Evolutionary conservation across 2,888 invertebrate genomes (phyloP).

Genomic region (Aphodius granarius): DNA sequence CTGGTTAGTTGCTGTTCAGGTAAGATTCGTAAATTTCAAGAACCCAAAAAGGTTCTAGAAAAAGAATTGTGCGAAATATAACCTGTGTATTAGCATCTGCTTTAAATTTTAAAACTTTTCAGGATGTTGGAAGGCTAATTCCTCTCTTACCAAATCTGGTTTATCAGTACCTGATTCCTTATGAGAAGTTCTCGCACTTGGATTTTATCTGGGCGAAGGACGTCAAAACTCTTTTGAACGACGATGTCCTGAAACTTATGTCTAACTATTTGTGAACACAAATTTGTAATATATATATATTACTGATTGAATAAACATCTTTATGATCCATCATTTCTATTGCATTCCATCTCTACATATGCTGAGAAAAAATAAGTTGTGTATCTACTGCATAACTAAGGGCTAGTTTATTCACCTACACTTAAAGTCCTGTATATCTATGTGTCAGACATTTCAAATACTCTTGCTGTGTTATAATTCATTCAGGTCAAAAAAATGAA

Average conservation of each 20-base stretch:
- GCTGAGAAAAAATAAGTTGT: too few relatives aligned
- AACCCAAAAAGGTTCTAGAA: background rate
- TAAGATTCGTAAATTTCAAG: constrained; percentile 5
- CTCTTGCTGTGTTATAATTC: too few relatives aligned
- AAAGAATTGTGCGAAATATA: background rate
- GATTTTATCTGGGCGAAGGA: constrained; percentile 71
- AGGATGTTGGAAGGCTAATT: constrained; percentile 61
- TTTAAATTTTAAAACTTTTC: background rate
- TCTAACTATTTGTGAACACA: constrained; percentile 6
- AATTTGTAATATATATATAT: too few relatives aligned
- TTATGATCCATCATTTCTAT: too few relatives aligned
- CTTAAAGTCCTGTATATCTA: too few relatives aligned
- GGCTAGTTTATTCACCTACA: too few relatives aligned
- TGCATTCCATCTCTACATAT: too few relatives aligned
- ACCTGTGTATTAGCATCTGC: background rate
- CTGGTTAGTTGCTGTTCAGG: constrained; percentile 49
- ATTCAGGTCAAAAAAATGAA: too few relatives aligned
- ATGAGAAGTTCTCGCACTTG: constrained; percentile 64
- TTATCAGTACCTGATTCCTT: constrained; percentile 59
- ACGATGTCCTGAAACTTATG: constrained; percentile 8
- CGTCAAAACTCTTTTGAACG: constrained; percentile 41
- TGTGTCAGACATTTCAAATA: too few relatives aligned
- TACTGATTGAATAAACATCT: too few relatives aligned
- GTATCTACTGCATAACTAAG: too few relatives aligned
- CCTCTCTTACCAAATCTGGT: constrained; percentile 58